Conservation (phyloP, 2,888 invertebrate genomes). For the Bruchidius siliquastri region DNA sequence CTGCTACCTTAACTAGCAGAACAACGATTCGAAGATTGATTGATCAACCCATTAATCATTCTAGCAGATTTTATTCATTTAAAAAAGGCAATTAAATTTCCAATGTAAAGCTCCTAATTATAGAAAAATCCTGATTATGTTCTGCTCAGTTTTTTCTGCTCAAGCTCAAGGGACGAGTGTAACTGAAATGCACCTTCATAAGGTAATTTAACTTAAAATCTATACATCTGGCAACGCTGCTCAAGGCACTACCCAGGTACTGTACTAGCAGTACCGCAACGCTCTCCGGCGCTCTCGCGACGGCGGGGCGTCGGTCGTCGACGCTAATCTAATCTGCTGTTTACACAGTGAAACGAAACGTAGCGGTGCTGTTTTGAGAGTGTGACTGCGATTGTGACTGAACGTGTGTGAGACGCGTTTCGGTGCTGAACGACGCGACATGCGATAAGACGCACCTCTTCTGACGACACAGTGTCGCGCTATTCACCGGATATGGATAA, state of each 20-base stretch:
- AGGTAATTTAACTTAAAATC: no score
- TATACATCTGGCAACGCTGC: neutral
- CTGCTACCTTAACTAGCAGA: no score
- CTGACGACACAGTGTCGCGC: neutral
- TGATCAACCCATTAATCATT: no score
- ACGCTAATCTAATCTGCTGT: constrained; percentile 23
- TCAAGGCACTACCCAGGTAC: neutral
- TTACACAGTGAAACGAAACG: constrained; percentile 14
- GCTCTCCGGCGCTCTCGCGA: neutral
- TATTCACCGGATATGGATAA: constrained; percentile 13
- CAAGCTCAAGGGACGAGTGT: no score
- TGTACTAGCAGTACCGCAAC: neutral
- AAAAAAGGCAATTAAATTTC: no score
- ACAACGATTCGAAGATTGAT: no score
- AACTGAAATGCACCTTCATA: no score
- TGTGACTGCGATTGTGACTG: neutral
- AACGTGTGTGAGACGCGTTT: neutral
- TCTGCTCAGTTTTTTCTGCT: no score
- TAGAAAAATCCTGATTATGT: no score
- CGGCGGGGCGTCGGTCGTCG: neutral
- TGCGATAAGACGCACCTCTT: neutral
- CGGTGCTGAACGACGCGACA: constrained; percentile 7
- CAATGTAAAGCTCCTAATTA: no score
- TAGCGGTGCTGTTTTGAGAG: constrained; percentile 7
- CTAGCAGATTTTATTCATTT: no score